phyloP scores from a whole-genome alignment of 2,113 vertebrate genomes.

The Dolichallabes microphthalmus region DNA sequence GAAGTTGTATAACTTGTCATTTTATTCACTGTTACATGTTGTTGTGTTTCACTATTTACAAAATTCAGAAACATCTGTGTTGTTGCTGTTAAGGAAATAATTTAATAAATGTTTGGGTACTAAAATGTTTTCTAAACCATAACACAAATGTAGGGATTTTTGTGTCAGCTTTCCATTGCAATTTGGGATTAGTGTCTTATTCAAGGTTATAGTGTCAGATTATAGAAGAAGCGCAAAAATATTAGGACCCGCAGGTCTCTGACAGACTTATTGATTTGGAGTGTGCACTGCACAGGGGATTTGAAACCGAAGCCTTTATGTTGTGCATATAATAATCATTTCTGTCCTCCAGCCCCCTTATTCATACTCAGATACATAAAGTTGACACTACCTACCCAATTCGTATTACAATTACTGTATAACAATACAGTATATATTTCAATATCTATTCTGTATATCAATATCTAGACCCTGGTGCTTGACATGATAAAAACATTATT shows the following conservation, averaged over 20 bases:
- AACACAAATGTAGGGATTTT: not conserved
- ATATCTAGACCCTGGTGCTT: not conserved
- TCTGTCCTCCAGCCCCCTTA: slow-evolving; percentile 11
- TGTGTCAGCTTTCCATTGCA: slow-evolving; percentile 14
- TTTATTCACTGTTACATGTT: not conserved
- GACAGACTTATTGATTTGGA: slow-evolving; percentile 22
- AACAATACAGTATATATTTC: not conserved
- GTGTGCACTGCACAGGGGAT: slow-evolving; percentile 22
- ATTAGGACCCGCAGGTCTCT: slow-evolving; percentile 10
- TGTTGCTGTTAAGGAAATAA: not conserved
- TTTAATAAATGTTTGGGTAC: not conserved
- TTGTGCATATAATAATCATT: slow-evolving; percentile 3
- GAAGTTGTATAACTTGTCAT: not conserved
- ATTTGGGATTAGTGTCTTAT: slow-evolving; percentile 39
- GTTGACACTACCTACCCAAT: not conserved
- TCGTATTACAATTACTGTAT: not conserved
- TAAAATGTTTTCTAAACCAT: not conserved
- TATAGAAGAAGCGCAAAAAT: slow-evolving; percentile 23
- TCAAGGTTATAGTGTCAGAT: slow-evolving; percentile 32
- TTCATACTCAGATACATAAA: not conserved
- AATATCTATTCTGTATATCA: not conserved
- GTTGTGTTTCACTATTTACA: not conserved
- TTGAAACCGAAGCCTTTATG: slow-evolving; percentile 24
- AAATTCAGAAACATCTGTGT: not conserved
- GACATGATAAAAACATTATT: not conserved